Evolutionary conservation across 37 sponge, comb jelly and placozoan genomes (phyloP).

Genomic region (Theonella swinhoei): DNA sequence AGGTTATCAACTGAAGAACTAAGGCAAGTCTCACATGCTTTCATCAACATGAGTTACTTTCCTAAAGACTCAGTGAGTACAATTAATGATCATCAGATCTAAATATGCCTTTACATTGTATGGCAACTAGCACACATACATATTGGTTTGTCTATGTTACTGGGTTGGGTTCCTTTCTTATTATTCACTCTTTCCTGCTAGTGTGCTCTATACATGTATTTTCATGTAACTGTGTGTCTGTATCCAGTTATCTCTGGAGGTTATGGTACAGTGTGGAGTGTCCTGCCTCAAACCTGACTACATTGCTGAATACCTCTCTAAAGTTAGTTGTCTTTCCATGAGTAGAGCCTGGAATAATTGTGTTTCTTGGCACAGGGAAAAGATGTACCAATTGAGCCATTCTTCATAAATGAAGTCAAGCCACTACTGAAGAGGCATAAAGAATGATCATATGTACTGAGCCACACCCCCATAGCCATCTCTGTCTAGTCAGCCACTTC

Average conservation of each 20-base stretch:
- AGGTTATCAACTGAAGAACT: background rate
- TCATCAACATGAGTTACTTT: constrained; percentile 17
- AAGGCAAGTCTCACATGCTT: constrained; percentile 55
- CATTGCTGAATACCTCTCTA: constrained; percentile 88
- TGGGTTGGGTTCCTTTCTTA: no score
- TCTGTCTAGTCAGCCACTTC: no score
- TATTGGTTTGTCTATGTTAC: no score
- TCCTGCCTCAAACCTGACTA: constrained; percentile 87
- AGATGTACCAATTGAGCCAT: background rate
- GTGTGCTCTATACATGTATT: background rate
- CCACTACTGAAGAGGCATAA: background rate
- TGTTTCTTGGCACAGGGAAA: background rate
- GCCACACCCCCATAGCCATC: no score
- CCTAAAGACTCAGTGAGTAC: constrained; percentile 36
- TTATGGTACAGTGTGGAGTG: constrained; percentile 64
- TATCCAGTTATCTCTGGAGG: constrained; percentile 39
- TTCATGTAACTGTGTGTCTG: background rate
- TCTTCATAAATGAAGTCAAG: constrained; percentile 9
- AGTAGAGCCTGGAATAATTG: background rate
- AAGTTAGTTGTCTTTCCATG: constrained; percentile 18
- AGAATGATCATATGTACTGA: background rate
- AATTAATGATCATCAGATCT: background rate
- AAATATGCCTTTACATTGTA: background rate
- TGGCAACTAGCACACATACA: constrained; percentile 3
- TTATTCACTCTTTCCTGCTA: background rate